Evolutionary conservation across 2,797 vertebrate genomes (phyloP).

Genomic region (Craterocephalus amniculus): DNA sequence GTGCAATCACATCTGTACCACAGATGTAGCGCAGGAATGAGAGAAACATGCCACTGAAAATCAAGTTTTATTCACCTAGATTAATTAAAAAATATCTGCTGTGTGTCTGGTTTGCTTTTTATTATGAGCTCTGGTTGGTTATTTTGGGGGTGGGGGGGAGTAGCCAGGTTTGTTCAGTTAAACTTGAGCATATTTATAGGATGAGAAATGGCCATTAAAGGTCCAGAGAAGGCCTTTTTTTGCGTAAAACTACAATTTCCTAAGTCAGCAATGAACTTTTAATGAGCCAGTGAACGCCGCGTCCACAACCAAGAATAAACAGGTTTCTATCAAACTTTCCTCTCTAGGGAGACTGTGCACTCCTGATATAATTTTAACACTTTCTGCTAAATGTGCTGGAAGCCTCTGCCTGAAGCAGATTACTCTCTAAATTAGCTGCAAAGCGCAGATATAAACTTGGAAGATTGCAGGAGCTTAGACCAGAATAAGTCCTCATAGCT

Average conservation of each 20-base stretch:
- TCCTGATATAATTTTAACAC: conserved; percentile 4
- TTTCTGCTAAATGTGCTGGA: neutral
- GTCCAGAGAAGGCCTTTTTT: neutral
- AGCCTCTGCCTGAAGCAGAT: conserved; percentile 13
- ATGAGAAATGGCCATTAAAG: neutral
- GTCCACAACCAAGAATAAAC: neutral
- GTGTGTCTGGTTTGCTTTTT: too few relatives aligned
- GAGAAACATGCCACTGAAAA: neutral
- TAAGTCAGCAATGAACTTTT: neutral
- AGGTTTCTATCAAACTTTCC: conserved; percentile 1
- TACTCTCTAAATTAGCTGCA: conserved; percentile 46
- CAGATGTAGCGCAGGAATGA: neutral
- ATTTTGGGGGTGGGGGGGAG: neutral
- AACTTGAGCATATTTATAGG: neutral
- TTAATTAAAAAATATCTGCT: neutral
- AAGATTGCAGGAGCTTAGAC: conserved; percentile 44
- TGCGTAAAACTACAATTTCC: neutral
- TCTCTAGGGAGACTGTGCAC: conserved; percentile 8
- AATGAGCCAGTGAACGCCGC: neutral
- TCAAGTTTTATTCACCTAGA: neutral
- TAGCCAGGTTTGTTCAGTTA: neutral
- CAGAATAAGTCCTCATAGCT: conserved; percentile 33
- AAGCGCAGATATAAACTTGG: conserved; percentile 36
- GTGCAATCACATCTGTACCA: neutral
- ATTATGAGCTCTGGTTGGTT: too few relatives aligned